These are phyloP conservation scores for Aphrophora alni DNA, from an alignment of 2,888 invertebrate species.

Conservation along the genomic window DNA sequence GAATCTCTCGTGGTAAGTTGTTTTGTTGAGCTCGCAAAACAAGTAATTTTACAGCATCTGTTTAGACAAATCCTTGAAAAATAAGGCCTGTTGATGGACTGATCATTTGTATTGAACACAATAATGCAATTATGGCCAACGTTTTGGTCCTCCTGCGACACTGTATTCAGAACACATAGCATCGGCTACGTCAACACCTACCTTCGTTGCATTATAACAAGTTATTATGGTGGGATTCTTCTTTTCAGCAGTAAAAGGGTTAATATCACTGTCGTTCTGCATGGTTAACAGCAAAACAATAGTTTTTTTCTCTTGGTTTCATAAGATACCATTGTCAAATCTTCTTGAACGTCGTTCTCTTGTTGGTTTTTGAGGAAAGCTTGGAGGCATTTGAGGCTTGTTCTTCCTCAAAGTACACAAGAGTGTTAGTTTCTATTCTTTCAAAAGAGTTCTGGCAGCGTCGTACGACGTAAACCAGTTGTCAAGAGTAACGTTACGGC, in stretches of 20 bases:
- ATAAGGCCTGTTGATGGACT: no score
- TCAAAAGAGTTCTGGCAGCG: no score
- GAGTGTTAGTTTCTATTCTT: no score
- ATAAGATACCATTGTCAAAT: constrained; percentile 39
- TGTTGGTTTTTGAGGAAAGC: no score
- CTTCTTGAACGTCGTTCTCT: constrained; percentile 34
- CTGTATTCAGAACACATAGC: no score
- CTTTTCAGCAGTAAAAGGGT: constrained; percentile 26
- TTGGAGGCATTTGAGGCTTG: not conserved
- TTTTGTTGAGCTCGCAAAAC: no score
- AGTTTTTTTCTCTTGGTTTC: constrained; percentile 36
- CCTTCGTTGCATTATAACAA: constrained; percentile 40
- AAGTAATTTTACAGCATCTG: no score
- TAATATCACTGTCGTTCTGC: constrained; percentile 35
- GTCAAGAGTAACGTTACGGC: constrained; percentile 46
- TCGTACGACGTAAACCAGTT: no score
- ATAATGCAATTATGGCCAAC: no score
- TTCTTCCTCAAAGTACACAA: not conserved
- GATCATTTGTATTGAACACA: no score
- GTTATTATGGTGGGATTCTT: constrained; percentile 42
- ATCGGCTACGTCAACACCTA: constrained; percentile 38
- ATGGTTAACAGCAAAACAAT: constrained; percentile 39
- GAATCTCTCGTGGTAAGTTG: no score
- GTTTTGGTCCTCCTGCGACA: constrained; percentile 29
- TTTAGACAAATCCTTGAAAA: no score